Conservation (phyloP, 2,113 vertebrate genomes). For the Neofelis nebulosa region DNA sequence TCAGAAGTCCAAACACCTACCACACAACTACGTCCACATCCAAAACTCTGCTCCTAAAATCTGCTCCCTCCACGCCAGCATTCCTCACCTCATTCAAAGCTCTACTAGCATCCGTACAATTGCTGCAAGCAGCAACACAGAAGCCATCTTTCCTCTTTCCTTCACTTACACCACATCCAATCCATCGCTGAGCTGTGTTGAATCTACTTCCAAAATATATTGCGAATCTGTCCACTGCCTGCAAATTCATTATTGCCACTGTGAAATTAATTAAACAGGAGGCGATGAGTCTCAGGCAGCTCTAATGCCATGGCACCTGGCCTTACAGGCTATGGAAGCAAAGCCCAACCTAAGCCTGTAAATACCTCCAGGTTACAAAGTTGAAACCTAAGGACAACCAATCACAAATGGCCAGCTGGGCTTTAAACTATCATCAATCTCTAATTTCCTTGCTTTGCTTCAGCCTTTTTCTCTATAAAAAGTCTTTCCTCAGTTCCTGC, state of each 20-base stretch:
- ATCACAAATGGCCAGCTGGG: not conserved
- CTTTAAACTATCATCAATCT: not conserved
- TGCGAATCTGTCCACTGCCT: not conserved
- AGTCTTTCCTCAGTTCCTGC: not conserved
- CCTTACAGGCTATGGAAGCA: not conserved
- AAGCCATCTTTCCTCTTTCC: not conserved
- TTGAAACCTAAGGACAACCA: not conserved
- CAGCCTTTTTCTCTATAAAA: not conserved
- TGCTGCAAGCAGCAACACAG: not conserved
- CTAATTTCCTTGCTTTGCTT: not conserved
- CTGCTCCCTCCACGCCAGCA: not conserved
- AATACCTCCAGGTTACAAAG: not conserved
- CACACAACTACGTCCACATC: not conserved
- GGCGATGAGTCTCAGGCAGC: not conserved
- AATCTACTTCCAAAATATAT: conserved; percentile 4
- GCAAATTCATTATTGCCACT: not conserved
- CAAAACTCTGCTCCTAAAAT: not conserved
- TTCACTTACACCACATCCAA: not conserved
- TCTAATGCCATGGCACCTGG: not conserved
- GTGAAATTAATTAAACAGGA: not conserved
- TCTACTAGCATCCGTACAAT: not conserved
- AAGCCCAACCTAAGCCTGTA: not conserved
- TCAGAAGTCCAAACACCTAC: not conserved
- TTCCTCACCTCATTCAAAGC: not conserved
- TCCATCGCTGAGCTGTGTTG: not conserved